Evolutionary conservation across 1,140 invertebrate genomes (phyloP).

Genomic region (Apis cerana): DNA sequence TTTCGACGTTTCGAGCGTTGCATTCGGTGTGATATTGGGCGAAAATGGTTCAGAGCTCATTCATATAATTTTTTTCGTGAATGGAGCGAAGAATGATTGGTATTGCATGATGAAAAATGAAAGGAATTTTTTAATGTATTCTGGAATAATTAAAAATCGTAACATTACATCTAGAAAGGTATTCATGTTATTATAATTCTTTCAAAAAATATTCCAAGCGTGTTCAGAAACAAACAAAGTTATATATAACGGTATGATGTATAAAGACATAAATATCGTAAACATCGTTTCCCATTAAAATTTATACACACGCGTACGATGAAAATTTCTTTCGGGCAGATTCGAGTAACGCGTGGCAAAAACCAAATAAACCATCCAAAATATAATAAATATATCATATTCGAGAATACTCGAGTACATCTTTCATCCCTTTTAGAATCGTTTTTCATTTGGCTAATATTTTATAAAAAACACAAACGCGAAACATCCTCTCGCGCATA

Average conservation of each 20-base stretch:
- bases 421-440: background rate
- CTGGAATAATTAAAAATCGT: too few species aligned
- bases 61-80: background rate
- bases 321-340: background rate
- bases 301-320: background rate
- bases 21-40: background rate
- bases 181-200: too few species aligned
- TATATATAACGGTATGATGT: background rate
- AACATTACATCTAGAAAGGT: too few species aligned
- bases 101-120: background rate
- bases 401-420: background rate
- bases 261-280: background rate
- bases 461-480: conserved; percentile 3
- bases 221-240: background rate
- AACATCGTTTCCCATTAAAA: background rate
- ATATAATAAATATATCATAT: background rate
- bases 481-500: background rate
- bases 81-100: background rate
- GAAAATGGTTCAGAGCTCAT: background rate
- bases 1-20: background rate
- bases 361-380: background rate
- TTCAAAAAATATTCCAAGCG: background rate
- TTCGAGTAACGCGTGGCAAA: conserved; percentile 3
- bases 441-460: conserved; percentile 34
- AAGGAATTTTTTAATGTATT: background rate